Evolutionary conservation across 2,113 vertebrate species (phyloP), one percentile per base, ranked within the genome.

Genomic region (Conger conger): DNA sequence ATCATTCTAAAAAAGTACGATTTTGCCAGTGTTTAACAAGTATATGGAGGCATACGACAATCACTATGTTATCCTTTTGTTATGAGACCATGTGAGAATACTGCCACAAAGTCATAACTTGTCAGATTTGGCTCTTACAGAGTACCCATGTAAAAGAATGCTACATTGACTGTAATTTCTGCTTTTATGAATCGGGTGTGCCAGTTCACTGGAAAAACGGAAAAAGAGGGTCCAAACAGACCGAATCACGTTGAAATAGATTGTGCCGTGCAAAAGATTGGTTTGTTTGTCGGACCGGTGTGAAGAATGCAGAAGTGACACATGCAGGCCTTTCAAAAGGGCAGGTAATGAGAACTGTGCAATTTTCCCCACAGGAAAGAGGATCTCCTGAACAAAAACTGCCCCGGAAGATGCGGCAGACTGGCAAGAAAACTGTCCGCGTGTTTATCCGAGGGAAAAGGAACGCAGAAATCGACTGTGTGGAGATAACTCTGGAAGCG

Each of bases 401-500:
- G 6, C 30, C 80, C 45, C 84, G 82, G 30, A 87, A 83, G 1
- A 18, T 50, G 35, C 78, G 76, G 53, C 82, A 35, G 0, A 42
- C 38, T 18, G 78, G 45, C 30, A 92, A 79, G 80, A 93, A 89
- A 76, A 90, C 88, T 54, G 50, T 92, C 85, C 89, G 89, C 35
- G 83, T 89, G 73, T 77, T 84, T 86, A 85, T 88, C 33, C 81
- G n/a, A 23, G 87, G 87, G 80, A 86, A 91, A 87, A 88, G 85
- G 83, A 92, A 33, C 60, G 82, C 81, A n/a, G 89, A 91, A 80
- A 90, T n/a, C 0, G 87, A 92, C 40, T 89, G 92, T 30, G 82
- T 94, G 83, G 88, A 93, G 84, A 91, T 92, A 36, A 90, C 87
- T 53, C 89, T 94, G 57, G 93, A 94, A 90, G 91, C 91, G 76